Base-by-base conservation (phyloP, 2,113 vertebrate species). In the Pygoscelis antarcticus region DNA sequence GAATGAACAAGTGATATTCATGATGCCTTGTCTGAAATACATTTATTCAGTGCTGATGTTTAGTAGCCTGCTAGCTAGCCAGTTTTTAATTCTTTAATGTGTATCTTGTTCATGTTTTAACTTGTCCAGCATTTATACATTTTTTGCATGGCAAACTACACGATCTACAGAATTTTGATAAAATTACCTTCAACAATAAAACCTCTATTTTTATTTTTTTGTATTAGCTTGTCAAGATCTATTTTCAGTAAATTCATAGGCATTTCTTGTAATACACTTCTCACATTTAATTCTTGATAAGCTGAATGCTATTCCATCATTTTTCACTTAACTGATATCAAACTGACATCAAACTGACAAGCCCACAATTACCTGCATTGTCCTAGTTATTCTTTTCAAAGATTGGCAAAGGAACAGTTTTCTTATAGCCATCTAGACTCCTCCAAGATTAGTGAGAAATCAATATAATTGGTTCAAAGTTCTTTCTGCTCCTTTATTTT, bases 241-340 rank as follows among this genome's bases (percentile, higher is more conserved):
- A 61, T 57, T 86, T 88, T 79, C 85, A 83, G 17, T 61, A 92
- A 88, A 86, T 34, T 77, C 55, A 21, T 0, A 88, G 27, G 83
- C 40, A 65, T 82, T 76, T 57, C 88, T 85, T 90, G 36, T 52
- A 91, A 85, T 40, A 68, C 9, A 71, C 21, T 55, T 88, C 69
- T 90, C 70, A 55, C 66, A 80, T 62, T 72, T 74, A 85, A 52
- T 90, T 80, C 38, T 69, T 38, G 11, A 26, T 77, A 92, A 92
- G 44, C 10, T 29, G 86, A 92, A 90, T 52, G 75, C 58, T 72
- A 66, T 77, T 74, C 70, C 75, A 93, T 65, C 32, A 65, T 88
- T 95, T 90, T 94, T 93, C 93, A 93, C 54, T 92, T 92, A 76
- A 61, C 34, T 86, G 62, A 15, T 80, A 79, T 55, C 70, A 64